These are phyloP conservation scores for Barnardius zonarius DNA, from an alignment of 2,113 vertebrate species.

Conservation along the genomic window DNA sequence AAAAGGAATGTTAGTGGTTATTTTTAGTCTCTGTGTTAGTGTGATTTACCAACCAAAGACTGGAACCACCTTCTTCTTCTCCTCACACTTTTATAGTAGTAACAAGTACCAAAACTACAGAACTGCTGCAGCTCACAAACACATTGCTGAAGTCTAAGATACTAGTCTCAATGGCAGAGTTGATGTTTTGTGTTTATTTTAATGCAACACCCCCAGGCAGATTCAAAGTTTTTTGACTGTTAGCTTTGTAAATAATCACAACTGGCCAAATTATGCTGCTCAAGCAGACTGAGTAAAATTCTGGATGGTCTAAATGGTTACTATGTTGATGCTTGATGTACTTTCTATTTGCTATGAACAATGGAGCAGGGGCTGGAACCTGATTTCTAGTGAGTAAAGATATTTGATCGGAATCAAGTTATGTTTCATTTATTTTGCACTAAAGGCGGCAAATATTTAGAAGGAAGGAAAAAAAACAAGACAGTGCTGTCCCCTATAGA, in stretches of 20 bases:
- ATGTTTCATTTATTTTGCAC: not conserved
- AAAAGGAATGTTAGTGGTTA: not conserved
- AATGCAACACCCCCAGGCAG: not conserved
- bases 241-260: not conserved
- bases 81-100: not conserved
- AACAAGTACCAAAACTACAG: not conserved
- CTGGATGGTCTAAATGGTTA: not conserved
- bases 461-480: not conserved
- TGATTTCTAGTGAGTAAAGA: not conserved
- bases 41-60: not conserved
- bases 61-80: not conserved
- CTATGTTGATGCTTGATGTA: not conserved
- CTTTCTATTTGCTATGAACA: not conserved
- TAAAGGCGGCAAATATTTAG: not conserved
- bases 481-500: conserved; percentile 44
- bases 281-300: not conserved
- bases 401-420: not conserved
- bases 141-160: not conserved
- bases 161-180: not conserved
- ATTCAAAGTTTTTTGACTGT: not conserved
- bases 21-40: not conserved
- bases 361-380: not conserved
- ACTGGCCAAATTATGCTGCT: not conserved
- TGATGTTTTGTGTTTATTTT: not conserved
- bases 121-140: not conserved